Evolutionary conservation across 2,797 vertebrate genomes (phyloP).

Genomic region (Platalea minor): DNA sequence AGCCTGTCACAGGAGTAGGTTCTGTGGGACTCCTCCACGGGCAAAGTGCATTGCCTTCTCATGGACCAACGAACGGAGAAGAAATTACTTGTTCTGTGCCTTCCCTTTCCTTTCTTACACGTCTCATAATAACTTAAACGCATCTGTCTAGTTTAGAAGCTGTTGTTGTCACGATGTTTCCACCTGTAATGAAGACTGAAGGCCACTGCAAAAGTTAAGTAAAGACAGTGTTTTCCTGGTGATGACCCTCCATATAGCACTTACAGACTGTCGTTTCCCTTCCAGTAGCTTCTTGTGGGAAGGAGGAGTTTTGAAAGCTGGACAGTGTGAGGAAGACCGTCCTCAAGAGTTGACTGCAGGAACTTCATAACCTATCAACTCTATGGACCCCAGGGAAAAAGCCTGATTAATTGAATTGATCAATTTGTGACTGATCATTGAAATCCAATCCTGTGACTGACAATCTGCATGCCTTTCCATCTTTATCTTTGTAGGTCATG

Average conservation of each 20-base stretch:
- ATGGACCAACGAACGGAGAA: neutral
- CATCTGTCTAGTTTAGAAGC: neutral
- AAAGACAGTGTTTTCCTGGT: neutral
- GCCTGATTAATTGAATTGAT: neutral
- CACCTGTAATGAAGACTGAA: neutral
- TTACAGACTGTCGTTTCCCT: neutral
- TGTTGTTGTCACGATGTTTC: neutral
- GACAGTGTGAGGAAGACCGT: neutral
- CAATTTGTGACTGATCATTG: neutral
- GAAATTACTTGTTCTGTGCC: neutral
- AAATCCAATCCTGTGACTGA: neutral
- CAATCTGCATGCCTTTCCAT: neutral
- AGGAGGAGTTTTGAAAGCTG: neutral
- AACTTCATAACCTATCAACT: neutral
- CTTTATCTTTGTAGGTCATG: neutral
- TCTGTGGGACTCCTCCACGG: neutral
- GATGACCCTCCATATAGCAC: neutral
- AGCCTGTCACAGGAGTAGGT: neutral
- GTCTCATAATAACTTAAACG: neutral
- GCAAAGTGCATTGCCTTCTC: neutral
- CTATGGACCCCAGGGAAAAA: neutral
- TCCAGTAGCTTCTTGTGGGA: neutral
- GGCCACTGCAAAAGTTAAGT: neutral
- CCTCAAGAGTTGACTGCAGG: neutral
- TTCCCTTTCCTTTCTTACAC: neutral